Percentiles rank a stretch among this genome's conserved stretches.
phyloP scores from a whole-genome alignment of 2,888 invertebrate species.

The Escarpia spicata region DNA sequence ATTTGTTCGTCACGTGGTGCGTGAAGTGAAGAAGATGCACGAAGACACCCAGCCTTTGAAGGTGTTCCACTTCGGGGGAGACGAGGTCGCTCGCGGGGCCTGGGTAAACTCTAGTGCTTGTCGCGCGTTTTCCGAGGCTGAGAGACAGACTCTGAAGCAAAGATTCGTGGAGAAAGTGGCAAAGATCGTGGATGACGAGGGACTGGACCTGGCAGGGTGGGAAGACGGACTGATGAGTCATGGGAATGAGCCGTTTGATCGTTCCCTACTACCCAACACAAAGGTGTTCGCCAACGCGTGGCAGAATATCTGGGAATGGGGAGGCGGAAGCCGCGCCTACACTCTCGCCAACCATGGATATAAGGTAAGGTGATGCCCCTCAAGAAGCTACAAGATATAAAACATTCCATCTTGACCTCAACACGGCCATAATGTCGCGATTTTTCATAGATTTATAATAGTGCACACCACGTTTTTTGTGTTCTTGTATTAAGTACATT shows the following conservation, averaged over 20 bases:
- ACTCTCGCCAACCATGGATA: constrained; percentile 55
- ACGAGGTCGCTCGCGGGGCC: constrained; percentile 56
- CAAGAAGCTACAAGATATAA: background rate
- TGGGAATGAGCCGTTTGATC: constrained; percentile 34
- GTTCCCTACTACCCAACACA: background rate
- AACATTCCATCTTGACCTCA: background rate
- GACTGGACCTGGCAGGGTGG: constrained; percentile 44
- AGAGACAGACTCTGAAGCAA: constrained; percentile 47
- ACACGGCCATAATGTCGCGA: no score
- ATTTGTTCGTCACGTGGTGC: constrained; percentile 56
- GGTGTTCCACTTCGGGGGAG: constrained; percentile 59
- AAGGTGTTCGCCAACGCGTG: constrained; percentile 43
- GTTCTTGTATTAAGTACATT: no score
- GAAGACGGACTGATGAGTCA: constrained; percentile 47
- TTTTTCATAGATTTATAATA: no score
- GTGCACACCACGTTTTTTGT: no score
- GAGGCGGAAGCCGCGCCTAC: constrained; percentile 47
- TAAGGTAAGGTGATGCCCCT: constrained; percentile 46
- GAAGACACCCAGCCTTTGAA: constrained; percentile 44
- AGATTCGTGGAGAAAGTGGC: constrained; percentile 44
- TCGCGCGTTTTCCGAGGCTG: constrained; percentile 25
- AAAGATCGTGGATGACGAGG: constrained; percentile 13
- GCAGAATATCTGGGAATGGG: constrained; percentile 53
- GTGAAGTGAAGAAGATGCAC: constrained; percentile 39
- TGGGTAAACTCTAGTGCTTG: constrained; percentile 57